These are phyloP conservation scores for Micrastur ruficollis DNA, from an alignment of 2,797 vertebrate species.

Conservation along the genomic window DNA sequence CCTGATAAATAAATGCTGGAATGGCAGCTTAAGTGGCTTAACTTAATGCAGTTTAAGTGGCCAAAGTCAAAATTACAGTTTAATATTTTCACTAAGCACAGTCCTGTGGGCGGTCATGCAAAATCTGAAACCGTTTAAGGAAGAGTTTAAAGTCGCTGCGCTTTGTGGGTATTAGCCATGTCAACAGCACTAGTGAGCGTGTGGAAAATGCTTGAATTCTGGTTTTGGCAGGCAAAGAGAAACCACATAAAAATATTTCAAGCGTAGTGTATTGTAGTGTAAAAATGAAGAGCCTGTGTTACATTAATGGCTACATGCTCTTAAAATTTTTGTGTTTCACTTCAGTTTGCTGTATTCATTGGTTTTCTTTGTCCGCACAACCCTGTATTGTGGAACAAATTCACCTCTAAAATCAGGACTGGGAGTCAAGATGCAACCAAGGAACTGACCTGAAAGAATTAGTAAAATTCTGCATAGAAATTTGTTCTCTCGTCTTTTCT, in stretches of 20 bases:
- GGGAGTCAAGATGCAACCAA: neutral
- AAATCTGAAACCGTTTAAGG: neutral
- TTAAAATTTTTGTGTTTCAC: neutral
- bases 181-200: neutral
- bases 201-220: neutral
- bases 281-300: neutral
- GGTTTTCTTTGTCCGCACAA: neutral
- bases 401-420: neutral
- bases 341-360: neutral
- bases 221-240: neutral
- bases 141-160: neutral
- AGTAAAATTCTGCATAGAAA: neutral
- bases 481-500: neutral
- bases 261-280: neutral
- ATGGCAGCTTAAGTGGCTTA: neutral
- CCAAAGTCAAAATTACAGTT: neutral
- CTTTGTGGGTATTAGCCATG: neutral
- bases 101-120: neutral
- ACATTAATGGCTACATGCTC: neutral
- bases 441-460: neutral
- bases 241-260: neutral
- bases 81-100: neutral
- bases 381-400: neutral
- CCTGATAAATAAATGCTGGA: neutral
- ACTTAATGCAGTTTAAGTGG: neutral